These are phyloP conservation scores for Montipora efflorescens DNA, from an alignment of 64 coral and sea anemone genomes.

Conservation along the genomic window DNA sequence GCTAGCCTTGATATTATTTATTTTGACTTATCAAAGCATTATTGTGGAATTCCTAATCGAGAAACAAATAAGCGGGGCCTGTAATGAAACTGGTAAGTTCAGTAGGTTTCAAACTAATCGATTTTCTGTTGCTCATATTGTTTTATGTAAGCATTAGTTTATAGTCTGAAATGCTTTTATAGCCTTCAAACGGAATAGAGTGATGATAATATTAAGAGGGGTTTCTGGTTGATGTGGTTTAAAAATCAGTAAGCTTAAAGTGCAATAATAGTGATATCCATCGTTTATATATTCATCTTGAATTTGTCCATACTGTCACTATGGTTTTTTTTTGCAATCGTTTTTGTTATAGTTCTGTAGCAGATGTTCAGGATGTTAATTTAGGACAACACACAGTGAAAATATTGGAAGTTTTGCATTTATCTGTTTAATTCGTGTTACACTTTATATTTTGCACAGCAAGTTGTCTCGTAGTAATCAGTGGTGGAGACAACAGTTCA, in stretches of 20 bases:
- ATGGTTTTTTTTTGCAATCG: no score
- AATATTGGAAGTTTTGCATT: neutral
- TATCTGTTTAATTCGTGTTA: neutral
- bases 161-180: neutral
- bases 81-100: conserved; percentile 67
- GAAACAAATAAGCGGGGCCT: conserved; percentile 29
- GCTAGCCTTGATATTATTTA: conserved; percentile 65
- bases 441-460: neutral
- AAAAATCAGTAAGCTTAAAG: neutral
- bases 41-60: conserved; percentile 82
- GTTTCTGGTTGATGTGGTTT: neutral
- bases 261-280: neutral
- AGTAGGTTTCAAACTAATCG: neutral
- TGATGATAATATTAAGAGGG: neutral
- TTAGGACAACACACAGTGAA: neutral
- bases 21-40: conserved; percentile 81
- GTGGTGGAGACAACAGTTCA: neutral
- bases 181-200: neutral
- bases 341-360: neutral
- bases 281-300: no score
- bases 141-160: neutral
- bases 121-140: neutral
- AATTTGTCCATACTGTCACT: neutral
- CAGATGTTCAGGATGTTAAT: neutral
- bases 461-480: neutral